These are phyloP conservation scores for Coracias cyanogaster DNA, from an alignment of 2,797 vertebrate species.

Conservation along the genomic window DNA sequence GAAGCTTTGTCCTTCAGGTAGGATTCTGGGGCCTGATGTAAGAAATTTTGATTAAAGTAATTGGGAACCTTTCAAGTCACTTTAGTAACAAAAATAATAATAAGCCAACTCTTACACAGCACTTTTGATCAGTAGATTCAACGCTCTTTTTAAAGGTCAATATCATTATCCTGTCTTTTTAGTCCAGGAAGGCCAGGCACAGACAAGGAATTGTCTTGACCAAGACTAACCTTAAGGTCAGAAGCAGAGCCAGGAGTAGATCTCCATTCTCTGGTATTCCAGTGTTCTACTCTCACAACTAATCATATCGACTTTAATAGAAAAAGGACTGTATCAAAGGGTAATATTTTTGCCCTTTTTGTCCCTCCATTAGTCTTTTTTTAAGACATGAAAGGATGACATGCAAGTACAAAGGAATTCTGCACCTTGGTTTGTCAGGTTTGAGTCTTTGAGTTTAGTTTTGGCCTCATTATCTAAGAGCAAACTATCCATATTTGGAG, in stretches of 20 bases:
- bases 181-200: neutral
- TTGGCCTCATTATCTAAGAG: neutral
- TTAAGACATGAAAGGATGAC: neutral
- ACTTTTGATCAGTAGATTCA: conserved; percentile 12
- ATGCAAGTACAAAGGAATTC: neutral
- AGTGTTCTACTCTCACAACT: neutral
- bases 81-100: conserved; percentile 44
- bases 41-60: conserved; percentile 15
- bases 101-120: neutral
- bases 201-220: neutral
- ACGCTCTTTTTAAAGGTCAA: conserved; percentile 32
- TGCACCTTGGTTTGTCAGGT: neutral
- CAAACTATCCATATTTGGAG: neutral
- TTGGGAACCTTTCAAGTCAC: neutral
- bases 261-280: neutral
- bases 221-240: neutral
- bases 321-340: neutral
- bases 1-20: neutral
- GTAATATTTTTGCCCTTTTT: neutral
- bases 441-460: neutral
- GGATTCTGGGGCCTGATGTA: neutral
- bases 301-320: neutral
- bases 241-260: neutral
- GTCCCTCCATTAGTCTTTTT: neutral
- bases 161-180: conserved; percentile 18